Evolutionary conservation across 2,797 vertebrate species (phyloP).

Genomic region (Mormyrops boulengeri): DNA sequence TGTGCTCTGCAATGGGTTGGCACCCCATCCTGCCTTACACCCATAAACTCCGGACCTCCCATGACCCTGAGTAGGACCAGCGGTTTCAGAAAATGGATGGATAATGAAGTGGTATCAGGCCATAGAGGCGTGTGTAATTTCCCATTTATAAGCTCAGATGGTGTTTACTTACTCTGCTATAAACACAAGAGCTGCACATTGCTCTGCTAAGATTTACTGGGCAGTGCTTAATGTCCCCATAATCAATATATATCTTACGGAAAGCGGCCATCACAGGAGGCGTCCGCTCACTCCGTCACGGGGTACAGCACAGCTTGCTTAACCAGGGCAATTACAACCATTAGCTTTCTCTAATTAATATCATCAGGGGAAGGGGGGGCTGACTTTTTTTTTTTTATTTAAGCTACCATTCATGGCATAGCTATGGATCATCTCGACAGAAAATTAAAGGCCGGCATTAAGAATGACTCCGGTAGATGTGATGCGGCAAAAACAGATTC

Average conservation of each 20-base stretch:
- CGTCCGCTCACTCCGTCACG: neutral
- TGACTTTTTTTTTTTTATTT: neutral
- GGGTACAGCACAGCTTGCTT: neutral
- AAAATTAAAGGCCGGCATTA: neutral
- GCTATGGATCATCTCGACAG: neutral
- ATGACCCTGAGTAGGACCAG: neutral
- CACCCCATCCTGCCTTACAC: neutral
- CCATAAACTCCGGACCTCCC: neutral
- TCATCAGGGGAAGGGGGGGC: neutral
- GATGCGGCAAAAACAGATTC: neutral
- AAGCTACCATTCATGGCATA: neutral
- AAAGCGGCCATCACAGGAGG: neutral
- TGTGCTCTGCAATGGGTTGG: neutral
- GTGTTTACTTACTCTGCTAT: neutral
- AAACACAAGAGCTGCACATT: neutral
- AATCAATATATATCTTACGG: neutral
- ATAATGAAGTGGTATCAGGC: neutral
- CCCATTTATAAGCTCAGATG: neutral
- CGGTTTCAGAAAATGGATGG: neutral
- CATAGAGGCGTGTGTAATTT: neutral
- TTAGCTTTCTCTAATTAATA: neutral
- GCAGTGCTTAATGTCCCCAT: neutral
- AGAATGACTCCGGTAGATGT: neutral
- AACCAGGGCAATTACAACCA: neutral
- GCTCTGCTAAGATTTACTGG: neutral